phyloP scores from a whole-genome alignment of 2,888 invertebrate species.

The Tachystola acroxantha region DNA sequence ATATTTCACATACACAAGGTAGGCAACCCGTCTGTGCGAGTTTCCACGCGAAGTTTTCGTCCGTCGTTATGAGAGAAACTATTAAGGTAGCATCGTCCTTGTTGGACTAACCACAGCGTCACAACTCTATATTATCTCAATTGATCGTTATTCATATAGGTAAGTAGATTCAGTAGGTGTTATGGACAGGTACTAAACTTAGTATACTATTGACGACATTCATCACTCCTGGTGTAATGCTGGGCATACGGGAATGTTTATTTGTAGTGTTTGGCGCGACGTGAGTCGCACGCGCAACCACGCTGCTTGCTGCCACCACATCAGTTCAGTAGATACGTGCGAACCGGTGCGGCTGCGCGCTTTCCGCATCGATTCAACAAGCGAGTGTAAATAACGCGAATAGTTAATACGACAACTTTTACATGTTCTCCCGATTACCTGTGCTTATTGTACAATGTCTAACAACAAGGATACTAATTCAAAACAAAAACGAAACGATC shows the following conservation, averaged over 20 bases:
- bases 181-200: no score
- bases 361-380: conserved; percentile 18
- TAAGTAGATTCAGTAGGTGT: no score
- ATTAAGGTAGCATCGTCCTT: no score
- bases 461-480: conserved; percentile 41
- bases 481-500: conserved; percentile 59
- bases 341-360: conserved; percentile 47
- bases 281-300: conserved; percentile 59
- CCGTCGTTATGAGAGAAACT: no score
- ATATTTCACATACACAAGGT: no score
- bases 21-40: no score
- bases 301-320: conserved; percentile 39
- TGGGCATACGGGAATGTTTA: conserved; percentile 39
- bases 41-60: no score
- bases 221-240: not conserved
- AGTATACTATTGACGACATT: no score
- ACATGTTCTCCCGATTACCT: conserved; percentile 24
- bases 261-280: conserved; percentile 62
- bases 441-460: conserved; percentile 44
- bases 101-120: no score
- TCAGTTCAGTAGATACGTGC: conserved; percentile 65
- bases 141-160: no score
- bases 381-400: conserved; percentile 12
- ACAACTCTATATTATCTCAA: no score
- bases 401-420: conserved; percentile 1